Percentiles rank a stretch among this genome's conserved stretches.
These are phyloP conservation scores for Synanthedon myopaeformis DNA, from an alignment of 2,888 invertebrate genomes.

Conservation along the genomic window DNA sequence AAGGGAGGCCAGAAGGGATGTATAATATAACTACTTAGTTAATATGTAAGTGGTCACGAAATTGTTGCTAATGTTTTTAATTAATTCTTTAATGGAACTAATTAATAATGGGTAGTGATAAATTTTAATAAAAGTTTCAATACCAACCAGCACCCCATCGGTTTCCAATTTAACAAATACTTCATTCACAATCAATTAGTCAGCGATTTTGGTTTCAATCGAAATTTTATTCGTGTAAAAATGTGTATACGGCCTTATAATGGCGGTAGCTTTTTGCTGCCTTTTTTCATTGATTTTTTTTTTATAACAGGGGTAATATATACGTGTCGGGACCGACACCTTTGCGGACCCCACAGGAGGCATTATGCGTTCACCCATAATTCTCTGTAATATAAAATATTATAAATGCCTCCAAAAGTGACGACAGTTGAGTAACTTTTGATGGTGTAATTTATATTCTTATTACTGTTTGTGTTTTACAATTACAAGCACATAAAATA, in stretches of 20 bases:
- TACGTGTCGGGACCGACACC: slow-evolving; percentile 64
- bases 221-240: slow-evolving; percentile 46
- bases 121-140: background rate
- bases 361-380: slow-evolving; percentile 34
- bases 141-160: slow-evolving; percentile 26
- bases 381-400: slow-evolving; percentile 63
- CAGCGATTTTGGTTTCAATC: slow-evolving; percentile 49
- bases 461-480: too few relatives aligned
- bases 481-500: too few relatives aligned
- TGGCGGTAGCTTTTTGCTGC: slow-evolving; percentile 51
- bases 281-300: slow-evolving; percentile 28
- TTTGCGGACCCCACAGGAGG: slow-evolving; percentile 63
- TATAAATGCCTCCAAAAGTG: slow-evolving; percentile 38
- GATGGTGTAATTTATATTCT: too few relatives aligned
- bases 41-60: too few relatives aligned
- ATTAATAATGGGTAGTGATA: background rate
- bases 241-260: slow-evolving; percentile 30
- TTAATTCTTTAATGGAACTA: background rate
- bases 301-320: slow-evolving; percentile 60
- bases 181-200: slow-evolving; percentile 60
- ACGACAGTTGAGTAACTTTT: slow-evolving; percentile 1
- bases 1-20: too few relatives aligned
- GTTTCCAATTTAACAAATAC: slow-evolving; percentile 38
- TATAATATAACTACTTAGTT: too few relatives aligned
- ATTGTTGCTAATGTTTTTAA: background rate